These are phyloP conservation scores for Hypena proboscidalis DNA, from an alignment of 2,888 invertebrate species.

Conservation along the genomic window DNA sequence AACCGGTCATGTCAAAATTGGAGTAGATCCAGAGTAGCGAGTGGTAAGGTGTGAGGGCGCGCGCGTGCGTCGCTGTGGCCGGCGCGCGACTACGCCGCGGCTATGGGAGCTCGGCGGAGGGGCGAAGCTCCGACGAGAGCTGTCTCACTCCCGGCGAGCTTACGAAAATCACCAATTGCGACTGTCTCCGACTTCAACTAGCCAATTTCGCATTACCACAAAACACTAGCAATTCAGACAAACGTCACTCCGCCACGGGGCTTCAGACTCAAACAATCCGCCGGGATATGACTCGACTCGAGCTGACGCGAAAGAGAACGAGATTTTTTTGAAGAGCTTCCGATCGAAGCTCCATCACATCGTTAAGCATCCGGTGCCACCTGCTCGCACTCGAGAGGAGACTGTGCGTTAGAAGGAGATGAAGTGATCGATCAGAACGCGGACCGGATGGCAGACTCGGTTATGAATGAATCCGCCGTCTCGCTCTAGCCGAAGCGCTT, in stretches of 20 bases:
- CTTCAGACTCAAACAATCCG: conserved; percentile 39
- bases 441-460: conserved; percentile 84
- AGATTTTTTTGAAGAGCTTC: conserved; percentile 74
- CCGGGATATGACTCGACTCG: conserved; percentile 47
- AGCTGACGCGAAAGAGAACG: conserved; percentile 58
- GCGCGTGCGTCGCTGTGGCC: conserved; percentile 80
- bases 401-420: conserved; percentile 82
- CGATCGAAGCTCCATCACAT: conserved; percentile 71
- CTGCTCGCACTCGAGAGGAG: conserved; percentile 80
- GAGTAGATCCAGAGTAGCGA: conserved; percentile 61
- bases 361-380: conserved; percentile 79
- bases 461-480: conserved; percentile 84
- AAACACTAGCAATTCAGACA: conserved; percentile 53
- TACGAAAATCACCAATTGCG: conserved; percentile 80
- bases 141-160: conserved; percentile 79
- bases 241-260: conserved; percentile 37
- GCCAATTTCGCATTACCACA: conserved; percentile 52
- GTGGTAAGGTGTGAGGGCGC: conserved; percentile 65
- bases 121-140: conserved; percentile 83
- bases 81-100: conserved; percentile 79
- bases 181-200: conserved; percentile 69
- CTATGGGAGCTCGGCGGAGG: conserved; percentile 80
- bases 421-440: conserved; percentile 77
- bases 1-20: conserved; percentile 72
- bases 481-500: conserved; percentile 58